Base-by-base conservation (phyloP, 2,113 vertebrate species). In the Baryphthengus martii region DNA sequence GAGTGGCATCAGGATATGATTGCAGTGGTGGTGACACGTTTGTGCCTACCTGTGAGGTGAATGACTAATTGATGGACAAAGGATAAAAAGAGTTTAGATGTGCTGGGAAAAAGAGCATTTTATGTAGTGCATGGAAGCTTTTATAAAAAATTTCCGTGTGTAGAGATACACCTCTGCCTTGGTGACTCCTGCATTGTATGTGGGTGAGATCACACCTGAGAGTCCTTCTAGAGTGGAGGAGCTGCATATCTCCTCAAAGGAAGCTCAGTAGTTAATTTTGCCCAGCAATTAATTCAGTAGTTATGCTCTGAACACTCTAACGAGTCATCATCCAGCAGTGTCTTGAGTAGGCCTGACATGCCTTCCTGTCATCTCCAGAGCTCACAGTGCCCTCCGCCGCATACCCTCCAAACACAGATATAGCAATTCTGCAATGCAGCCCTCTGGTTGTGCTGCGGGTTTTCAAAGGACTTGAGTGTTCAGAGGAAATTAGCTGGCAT, bases 361-460 rank as follows among this genome's bases (percentile, higher is more conserved):
- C 53, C 29, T 82, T 56, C 44, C 35, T 11, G 4, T 33, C 28
- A 19, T 16, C 58, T 73, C 29, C 2, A 3, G 4, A 42, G 15
- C 0, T 0, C 13, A 1, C 11, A 7, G 58, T 25, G 53, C 68
- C 63, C 58, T 49, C 10, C 4, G 65, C 10, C 3, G 0, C 3
- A 1, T 6, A 8, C 37, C 16, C 55, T 52, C 29, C 31, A 3
- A 56, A 16, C 45, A 3, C 0, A 5, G 29, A 37, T 4, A 1
- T 4, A n/a, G 73, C 50, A 85, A 50, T 50, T 24, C 31, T 29
- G 44, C 74, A 45, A 16, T 47, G 44, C 40, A 67, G n/a, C 62
- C n/a, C 65, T 40, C 42, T 7, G 6, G 8, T 18, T 47, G 18
- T 19, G 44, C 75, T 61, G 53, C 2, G 63, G 85, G 7, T 21